Base-by-base conservation (phyloP, 1,140 invertebrate genomes). In the Bicyclus anynana region DNA sequence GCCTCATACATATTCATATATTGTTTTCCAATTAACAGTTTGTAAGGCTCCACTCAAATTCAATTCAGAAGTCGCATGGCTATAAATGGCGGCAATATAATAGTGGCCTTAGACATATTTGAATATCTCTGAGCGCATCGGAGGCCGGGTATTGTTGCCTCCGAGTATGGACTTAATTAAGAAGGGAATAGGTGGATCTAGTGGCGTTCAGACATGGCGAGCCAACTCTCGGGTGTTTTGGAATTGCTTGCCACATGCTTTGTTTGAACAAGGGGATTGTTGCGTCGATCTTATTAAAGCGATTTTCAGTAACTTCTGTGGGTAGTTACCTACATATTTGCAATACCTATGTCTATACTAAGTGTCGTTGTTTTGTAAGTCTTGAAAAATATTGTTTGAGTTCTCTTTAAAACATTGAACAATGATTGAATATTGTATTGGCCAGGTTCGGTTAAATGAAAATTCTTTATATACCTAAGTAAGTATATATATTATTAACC, bases 111-210 rank as follows among this genome's bases (percentile, higher is more conserved):
- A 84, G 84, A 87, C 80, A 74, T 87, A 87, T 87, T 87, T 85
- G 84, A 87, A 87, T 87, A 87, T 87, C 84, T 84, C 74, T 65
- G 66, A 70, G 69, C 70, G 69, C 79, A 87, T 87, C 84, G 82
- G 69, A 73, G 65, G 69, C 57, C 68, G 57, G 72, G 74, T 74
- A 84, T 87, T 87, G 82, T 87, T 84, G 75, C 69, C 67, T 70
- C 84, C 82, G 69, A 80, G 80, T 84, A 87, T 87, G 84, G 84
- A 85, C 82, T 87, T 87, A 87, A 87, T 85, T 85, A 85, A 85
- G 74, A 74, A 72, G 71, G 74, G 82, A 72, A 81, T 84, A 84
- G 76, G 77, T 79, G 69, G 76, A 81, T 83, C 70, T 74, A 77
- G 63, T 65, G 80, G 81, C 76, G 83, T 87, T 80, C 80, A 79